These are phyloP conservation scores for Brotula barbata DNA, from an alignment of 2,797 vertebrate genomes.

Conservation along the genomic window DNA sequence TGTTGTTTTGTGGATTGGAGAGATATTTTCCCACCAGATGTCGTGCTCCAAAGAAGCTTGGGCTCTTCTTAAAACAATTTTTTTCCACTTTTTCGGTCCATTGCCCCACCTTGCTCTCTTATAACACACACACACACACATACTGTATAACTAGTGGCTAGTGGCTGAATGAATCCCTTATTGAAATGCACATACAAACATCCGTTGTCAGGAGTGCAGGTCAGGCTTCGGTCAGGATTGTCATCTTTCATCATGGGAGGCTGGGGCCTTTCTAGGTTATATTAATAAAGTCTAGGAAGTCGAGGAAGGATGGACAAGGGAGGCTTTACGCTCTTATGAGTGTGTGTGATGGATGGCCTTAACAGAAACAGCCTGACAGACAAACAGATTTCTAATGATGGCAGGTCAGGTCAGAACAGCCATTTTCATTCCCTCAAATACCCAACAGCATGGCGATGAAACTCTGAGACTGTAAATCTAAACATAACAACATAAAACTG, in stretches of 20 bases:
- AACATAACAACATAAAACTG: too few relatives aligned
- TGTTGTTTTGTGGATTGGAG: too few relatives aligned
- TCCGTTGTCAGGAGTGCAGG: constrained; percentile 33
- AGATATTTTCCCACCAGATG: constrained; percentile 31
- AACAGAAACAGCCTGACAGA: constrained; percentile 42
- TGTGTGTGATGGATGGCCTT: constrained; percentile 48
- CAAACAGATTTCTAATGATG: constrained; percentile 45
- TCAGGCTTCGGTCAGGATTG: constrained; percentile 54
- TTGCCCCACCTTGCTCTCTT: not conserved
- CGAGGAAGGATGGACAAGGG: constrained; percentile 32
- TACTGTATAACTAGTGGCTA: too few relatives aligned
- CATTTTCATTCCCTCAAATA: constrained; percentile 16
- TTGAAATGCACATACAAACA: constrained; percentile 1
- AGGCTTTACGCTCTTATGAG: constrained; percentile 49
- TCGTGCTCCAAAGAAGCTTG: constrained; percentile 2
- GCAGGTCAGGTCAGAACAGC: constrained; percentile 15
- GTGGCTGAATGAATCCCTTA: not conserved
- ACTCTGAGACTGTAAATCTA: constrained; percentile 15
- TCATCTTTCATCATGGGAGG: constrained; percentile 43
- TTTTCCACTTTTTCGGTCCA: not conserved
- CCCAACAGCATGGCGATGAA: too few relatives aligned
- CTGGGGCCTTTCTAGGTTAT: constrained; percentile 30
- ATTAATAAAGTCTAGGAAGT: constrained; percentile 42
- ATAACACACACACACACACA: constrained; percentile 5
- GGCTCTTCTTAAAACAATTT: not conserved